A percentile compares a stretch with the other conserved stretches of the same genome.
Conservation (phyloP, 2,113 vertebrate genomes). For the Heterochromis multidens region DNA sequence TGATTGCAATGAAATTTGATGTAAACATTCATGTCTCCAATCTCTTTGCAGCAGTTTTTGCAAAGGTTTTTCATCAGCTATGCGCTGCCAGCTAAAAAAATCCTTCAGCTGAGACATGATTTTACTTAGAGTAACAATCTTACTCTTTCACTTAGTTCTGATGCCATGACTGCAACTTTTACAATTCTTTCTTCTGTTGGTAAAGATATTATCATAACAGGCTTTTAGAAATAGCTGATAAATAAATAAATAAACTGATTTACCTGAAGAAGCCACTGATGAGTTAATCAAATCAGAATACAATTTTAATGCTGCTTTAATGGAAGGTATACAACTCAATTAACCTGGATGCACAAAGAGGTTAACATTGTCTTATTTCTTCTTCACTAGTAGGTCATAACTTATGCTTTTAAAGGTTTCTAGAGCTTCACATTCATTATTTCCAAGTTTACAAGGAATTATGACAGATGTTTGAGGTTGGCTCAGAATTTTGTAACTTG, state of each 20-base stretch:
- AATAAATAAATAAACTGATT: too few relatives aligned
- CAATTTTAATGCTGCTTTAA: neutral
- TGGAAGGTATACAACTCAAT: neutral
- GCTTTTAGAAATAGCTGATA: neutral
- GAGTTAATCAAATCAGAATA: too few relatives aligned
- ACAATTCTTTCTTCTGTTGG: neutral
- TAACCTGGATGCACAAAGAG: neutral
- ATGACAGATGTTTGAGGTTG: neutral
- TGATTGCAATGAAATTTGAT: too few relatives aligned
- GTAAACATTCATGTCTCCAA: too few relatives aligned
- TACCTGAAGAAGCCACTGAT: neutral
- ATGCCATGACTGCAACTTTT: neutral
- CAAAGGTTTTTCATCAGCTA: too few relatives aligned
- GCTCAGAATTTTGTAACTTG: neutral
- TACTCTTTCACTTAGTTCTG: too few relatives aligned
- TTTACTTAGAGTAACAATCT: too few relatives aligned
- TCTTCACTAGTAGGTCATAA: neutral
- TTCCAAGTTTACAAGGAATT: neutral
- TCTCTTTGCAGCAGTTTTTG: too few relatives aligned
- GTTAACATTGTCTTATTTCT: neutral
- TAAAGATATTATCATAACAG: neutral
- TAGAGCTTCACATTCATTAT: neutral
- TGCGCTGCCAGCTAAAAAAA: too few relatives aligned
- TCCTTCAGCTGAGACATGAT: too few relatives aligned
- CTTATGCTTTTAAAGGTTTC: neutral